Conservation (phyloP, 2,113 vertebrate species). For the Phrynosoma blainvillii region DNA sequence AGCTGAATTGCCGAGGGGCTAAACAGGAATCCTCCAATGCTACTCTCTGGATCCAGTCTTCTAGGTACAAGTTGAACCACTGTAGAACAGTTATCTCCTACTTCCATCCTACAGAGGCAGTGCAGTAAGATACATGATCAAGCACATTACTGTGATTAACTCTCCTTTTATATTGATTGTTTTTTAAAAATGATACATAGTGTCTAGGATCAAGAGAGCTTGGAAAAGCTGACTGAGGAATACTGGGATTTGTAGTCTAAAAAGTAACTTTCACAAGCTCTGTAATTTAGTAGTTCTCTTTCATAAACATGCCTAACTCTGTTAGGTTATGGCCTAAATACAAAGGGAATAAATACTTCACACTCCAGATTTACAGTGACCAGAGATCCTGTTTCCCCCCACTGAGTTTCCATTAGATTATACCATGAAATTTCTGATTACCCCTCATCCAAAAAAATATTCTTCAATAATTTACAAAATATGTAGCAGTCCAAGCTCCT, state of each 20-base stretch:
- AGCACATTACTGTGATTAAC: too few species aligned
- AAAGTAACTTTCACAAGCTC: too few species aligned
- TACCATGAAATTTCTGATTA: constrained; percentile 26
- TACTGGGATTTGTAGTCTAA: too few species aligned
- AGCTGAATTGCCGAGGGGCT: too few species aligned
- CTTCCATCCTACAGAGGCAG: too few species aligned
- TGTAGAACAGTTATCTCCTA: too few species aligned
- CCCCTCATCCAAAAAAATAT: constrained; percentile 11
- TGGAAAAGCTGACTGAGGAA: neutral
- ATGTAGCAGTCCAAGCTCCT: neutral
- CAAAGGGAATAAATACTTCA: neutral
- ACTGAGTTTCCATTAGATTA: constrained; percentile 13
- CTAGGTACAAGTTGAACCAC: too few species aligned
- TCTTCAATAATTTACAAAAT: constrained; percentile 23
- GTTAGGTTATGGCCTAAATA: neutral
- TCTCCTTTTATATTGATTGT: too few species aligned
- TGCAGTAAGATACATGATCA: too few species aligned
- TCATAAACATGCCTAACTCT: neutral
- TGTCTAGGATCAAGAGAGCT: neutral
- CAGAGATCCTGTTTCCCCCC: neutral
- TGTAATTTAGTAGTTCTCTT: neutral
- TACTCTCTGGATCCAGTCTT: too few species aligned
- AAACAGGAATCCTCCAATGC: too few species aligned
- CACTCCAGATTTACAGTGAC: neutral
- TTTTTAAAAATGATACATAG: too few species aligned